Evolutionary conservation across 2,888 invertebrate species (phyloP), one percentile per base, ranked within the genome.

Genomic region (Pasiphila rectangulata): DNA sequence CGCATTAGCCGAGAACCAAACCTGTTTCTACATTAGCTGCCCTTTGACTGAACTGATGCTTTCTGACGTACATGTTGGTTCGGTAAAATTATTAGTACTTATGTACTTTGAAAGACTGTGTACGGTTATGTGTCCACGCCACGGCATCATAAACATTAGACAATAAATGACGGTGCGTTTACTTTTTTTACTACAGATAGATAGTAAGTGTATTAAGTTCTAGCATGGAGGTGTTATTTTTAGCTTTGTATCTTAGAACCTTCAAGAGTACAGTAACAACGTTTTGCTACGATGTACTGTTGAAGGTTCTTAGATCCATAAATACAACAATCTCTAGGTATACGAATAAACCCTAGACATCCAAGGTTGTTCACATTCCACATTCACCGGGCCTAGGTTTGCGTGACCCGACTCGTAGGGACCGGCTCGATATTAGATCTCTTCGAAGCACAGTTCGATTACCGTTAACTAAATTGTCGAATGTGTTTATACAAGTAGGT

Each of bases 331-430:
- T 51, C 51, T 56, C 44, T 53, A 50, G 51, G 53, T 51, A 53
- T n/a, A n/a, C n/a, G n/a, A 53, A 53, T 42, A 47, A 37, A 15
- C 48, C 20, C 40, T 42, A 54, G 59, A 52, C 57, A 52, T 45
- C 67, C 74, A 78, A 80, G 79, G 77, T 61, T 76, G 66, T 72
- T 69, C 60, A 72, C 77, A 80, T 78, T 79, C 72, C 68, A 71
- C 73, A 64, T 71, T 74, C 76, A 66, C 72, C 63, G 56, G 56
- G 67, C 55, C 59, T 64, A 64, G 63, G 61, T 65, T 72, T 64
- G 69, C 72, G 72, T 76, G 75, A 72, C 67, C 64, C 57, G 64
- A 61, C 67, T 67, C 45, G 59, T 56, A 49, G 60, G 49, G 50
- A 47, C 60, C 42, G 57, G 55, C 59, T 54, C 56, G 55, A 57